These are phyloP conservation scores for Apantesis nais DNA, from an alignment of 2,888 invertebrate genomes.

Conservation along the genomic window DNA sequence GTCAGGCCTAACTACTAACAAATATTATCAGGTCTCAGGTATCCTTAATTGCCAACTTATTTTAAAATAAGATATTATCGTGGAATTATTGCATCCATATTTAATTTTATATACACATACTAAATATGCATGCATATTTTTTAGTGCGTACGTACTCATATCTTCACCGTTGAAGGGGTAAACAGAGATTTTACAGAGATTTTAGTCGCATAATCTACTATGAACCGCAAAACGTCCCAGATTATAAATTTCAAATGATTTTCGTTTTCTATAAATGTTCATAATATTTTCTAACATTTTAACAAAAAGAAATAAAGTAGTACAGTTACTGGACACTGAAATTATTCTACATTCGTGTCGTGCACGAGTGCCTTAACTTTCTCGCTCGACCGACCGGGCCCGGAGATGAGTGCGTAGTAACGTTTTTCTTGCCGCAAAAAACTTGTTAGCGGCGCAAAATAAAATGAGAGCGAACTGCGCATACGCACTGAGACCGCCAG, in stretches of 20 bases:
- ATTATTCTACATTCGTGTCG: slow-evolving; percentile 57
- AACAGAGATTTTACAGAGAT: not conserved
- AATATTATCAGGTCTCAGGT: no score
- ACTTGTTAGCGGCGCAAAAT: slow-evolving; percentile 65
- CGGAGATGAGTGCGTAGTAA: slow-evolving; percentile 58
- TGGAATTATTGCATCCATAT: not conserved
- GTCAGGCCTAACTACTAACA: not conserved
- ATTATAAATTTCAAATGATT: slow-evolving; percentile 19
- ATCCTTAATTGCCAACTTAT: no score
- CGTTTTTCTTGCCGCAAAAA: slow-evolving; percentile 67
- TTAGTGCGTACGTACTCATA: no score
- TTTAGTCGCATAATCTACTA: not conserved
- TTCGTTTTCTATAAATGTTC: slow-evolving; percentile 18
- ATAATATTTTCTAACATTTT: slow-evolving; percentile 15
- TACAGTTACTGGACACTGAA: slow-evolving; percentile 30
- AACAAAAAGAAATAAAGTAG: slow-evolving; percentile 20
- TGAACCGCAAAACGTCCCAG: slow-evolving; percentile 5
- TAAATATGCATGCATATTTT: no score
- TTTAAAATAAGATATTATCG: not conserved
- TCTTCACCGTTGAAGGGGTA: not conserved
- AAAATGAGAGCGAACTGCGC: slow-evolving; percentile 59
- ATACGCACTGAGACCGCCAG: slow-evolving; percentile 33
- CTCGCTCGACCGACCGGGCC: slow-evolving; percentile 50
- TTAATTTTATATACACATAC: no score
- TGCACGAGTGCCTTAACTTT: slow-evolving; percentile 64